phyloP scores from a whole-genome alignment of 2,888 invertebrate genomes.

The Girardia tigrina region DNA sequence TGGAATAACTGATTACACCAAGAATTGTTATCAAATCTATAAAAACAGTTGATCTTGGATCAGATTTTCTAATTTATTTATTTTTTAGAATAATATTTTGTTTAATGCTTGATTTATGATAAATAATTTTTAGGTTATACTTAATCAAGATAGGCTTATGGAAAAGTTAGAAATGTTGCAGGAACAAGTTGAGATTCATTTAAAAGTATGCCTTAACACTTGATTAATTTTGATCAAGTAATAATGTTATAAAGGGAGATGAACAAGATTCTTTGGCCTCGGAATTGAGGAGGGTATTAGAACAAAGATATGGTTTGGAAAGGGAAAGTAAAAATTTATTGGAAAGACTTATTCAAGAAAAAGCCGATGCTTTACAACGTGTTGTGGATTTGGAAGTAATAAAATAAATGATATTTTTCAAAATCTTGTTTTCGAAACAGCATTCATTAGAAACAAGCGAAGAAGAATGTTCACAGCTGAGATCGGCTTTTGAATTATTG shows the following conservation, averaged over 20 bases:
- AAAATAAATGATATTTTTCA: not conserved
- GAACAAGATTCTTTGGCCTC: conserved; percentile 14
- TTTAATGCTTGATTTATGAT: no score
- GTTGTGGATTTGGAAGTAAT: conserved; percentile 8
- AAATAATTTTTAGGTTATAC: no score
- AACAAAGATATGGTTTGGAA: conserved; percentile 1
- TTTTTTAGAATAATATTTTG: no score
- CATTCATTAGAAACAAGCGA: not conserved
- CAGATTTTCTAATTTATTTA: no score
- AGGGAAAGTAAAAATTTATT: not conserved
- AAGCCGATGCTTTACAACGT: not conserved
- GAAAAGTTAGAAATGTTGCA: conserved; percentile 19
- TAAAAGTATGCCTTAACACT: not conserved
- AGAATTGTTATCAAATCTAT: no score
- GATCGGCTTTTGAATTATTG: not conserved
- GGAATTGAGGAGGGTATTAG: not conserved
- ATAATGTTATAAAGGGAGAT: not conserved
- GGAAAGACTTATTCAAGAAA: not conserved
- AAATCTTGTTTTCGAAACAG: not conserved
- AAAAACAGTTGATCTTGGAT: no score
- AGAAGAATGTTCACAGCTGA: conserved; percentile 15
- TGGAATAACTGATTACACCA: no score
- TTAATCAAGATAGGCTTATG: conserved; percentile 5
- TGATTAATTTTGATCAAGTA: not conserved
- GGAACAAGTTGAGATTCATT: not conserved